Base-by-base conservation (phyloP, 2,797 vertebrate species). In the Nannoperca obscura region DNA sequence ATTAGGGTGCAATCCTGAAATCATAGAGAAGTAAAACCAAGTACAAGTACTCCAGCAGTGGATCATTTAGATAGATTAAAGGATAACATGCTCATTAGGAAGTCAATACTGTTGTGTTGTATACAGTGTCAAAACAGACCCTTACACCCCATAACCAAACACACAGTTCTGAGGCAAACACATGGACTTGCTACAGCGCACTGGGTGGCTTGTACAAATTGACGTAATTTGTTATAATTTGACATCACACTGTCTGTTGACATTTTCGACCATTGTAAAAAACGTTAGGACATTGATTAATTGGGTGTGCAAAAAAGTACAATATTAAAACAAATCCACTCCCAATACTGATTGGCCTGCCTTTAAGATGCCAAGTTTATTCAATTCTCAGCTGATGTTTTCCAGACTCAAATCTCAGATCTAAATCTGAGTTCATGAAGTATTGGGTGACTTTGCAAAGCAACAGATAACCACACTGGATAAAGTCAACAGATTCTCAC, bases 1-100 rank as follows among this genome's bases (percentile, higher is more conserved):
- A 89, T 90, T 85, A 76, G 62, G 36, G 55, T 69, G 44, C 70
- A 61, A 87, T 84, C 64, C 67, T 76, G 64, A 84, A 89, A 88
- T 86, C 69, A 77, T 2, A 17, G 60, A 71, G 70, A 63, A 63
- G 52, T 74, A 40, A 85, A 79, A 75, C 75, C 68, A 80, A 82
- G 76, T 68, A 66, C 74, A 83, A 76, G 55, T 55, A 62, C 54
- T 82, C 49, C 38, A 67, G 75, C n/a, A 54, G 64, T 60, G 61
- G 54, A 50, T 74, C 30, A 53, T 73, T 86, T 55, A 14, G n/a
- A 50, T 7, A 27, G 82, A 77, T 81, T 78, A 74, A 70, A 80
- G 69, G 59, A 62, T 44, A 52, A 70, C 30, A 50, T 44, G 30
- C 44, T 75, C 47, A 60, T 84, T 52, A 74, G 30, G 61, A 34